Conservation (phyloP, 2,113 vertebrate genomes). For the Ochotona princeps region DNA sequence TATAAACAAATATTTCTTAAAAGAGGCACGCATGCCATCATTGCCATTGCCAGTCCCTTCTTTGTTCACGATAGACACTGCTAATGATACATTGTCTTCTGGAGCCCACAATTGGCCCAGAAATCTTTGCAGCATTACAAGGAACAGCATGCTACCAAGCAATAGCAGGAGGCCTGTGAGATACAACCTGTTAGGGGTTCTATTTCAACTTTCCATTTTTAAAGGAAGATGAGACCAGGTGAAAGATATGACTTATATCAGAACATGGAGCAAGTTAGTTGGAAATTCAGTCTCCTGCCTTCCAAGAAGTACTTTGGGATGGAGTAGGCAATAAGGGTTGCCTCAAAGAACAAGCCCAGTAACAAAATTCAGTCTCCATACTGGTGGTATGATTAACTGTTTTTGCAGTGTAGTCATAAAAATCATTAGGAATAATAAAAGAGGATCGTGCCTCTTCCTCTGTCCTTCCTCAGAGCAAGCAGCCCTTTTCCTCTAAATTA, state of each 20-base stretch:
- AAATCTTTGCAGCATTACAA: neutral
- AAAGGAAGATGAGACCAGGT: neutral
- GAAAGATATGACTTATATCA: neutral
- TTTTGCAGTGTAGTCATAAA: neutral
- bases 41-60: neutral
- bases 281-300: neutral
- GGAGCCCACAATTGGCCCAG: neutral
- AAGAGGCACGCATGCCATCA: neutral
- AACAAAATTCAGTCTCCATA: neutral
- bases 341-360: neutral
- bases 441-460: neutral
- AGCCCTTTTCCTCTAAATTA: neutral
- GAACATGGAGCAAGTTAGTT: neutral
- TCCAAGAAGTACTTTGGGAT: neutral
- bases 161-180: neutral
- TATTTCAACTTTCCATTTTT: neutral
- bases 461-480: neutral
- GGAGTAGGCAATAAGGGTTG: neutral
- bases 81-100: neutral
- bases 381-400: neutral
- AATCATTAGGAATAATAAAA: neutral
- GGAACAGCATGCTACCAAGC: neutral
- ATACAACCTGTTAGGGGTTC: neutral
- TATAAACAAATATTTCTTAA: neutral
- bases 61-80: neutral